Conservation (phyloP, 2,113 vertebrate genomes). For the Myotis lucifugus region DNA sequence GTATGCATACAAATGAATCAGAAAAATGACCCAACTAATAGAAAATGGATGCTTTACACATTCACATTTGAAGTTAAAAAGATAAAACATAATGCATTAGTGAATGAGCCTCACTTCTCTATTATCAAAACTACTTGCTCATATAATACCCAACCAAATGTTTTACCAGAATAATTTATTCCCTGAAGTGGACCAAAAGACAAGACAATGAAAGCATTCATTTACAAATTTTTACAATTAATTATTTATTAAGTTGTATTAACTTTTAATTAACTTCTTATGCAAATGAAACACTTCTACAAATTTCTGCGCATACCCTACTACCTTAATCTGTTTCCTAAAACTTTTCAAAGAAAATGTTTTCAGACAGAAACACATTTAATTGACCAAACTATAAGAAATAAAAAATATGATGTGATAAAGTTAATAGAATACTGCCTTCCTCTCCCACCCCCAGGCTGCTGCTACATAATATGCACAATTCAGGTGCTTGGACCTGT, state of each 20-base stretch:
- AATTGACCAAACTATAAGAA: neutral
- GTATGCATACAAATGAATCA: constrained; percentile 37
- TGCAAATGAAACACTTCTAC: constrained; percentile 11
- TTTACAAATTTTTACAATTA: neutral
- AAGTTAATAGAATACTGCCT: neutral
- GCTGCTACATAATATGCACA: neutral
- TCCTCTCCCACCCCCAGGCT: neutral
- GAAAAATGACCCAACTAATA: constrained; percentile 55
- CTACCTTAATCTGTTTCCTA: neutral
- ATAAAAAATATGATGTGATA: neutral
- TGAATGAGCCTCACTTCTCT: neutral
- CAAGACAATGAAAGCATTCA: constrained; percentile 25
- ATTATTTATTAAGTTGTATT: neutral
- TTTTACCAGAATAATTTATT: constrained; percentile 37
- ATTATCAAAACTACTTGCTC: constrained; percentile 34
- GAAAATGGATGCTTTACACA: constrained; percentile 32
- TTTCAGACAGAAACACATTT: constrained; percentile 13
- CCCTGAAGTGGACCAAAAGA: constrained; percentile 9
- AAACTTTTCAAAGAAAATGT: constrained; percentile 21
- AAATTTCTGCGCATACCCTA: neutral
- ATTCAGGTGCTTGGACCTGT: neutral
- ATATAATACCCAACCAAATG: constrained; percentile 18
- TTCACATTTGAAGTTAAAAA: neutral
- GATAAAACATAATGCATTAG: neutral
- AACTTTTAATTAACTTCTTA: constrained; percentile 39